These are phyloP conservation scores for Ptilorrhoa leucosticta DNA, from an alignment of 2,113 vertebrate species.

Conservation along the genomic window DNA sequence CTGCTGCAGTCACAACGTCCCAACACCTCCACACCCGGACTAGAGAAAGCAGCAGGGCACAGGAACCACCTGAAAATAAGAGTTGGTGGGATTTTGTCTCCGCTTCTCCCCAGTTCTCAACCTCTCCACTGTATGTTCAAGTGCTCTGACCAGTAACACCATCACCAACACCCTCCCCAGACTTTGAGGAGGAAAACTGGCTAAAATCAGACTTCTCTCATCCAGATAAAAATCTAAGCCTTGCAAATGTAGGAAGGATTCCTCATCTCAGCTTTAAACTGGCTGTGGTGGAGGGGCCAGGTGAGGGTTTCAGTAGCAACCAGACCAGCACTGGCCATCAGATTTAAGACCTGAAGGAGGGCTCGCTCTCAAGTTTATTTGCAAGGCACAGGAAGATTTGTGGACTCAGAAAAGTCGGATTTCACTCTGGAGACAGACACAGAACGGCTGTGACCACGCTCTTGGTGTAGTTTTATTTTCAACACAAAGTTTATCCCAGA, in stretches of 20 bases:
- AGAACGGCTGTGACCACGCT: neutral
- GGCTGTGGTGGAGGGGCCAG: neutral
- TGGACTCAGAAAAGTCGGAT: neutral
- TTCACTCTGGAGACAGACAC: neutral
- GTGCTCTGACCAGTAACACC: neutral
- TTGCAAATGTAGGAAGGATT: neutral
- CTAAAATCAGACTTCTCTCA: neutral
- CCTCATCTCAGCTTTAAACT: neutral
- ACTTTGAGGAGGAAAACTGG: neutral
- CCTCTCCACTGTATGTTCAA: neutral
- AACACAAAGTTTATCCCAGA: neutral
- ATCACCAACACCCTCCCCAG: neutral
- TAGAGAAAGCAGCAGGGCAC: neutral
- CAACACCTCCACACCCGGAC: neutral
- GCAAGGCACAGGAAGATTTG: neutral
- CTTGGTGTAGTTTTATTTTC: neutral
- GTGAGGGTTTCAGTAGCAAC: neutral
- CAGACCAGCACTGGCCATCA: neutral
- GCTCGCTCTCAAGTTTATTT: neutral
- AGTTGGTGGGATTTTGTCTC: neutral
- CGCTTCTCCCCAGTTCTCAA: neutral
- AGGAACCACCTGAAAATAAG: neutral
- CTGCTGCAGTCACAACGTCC: neutral
- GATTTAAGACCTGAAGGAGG: neutral
- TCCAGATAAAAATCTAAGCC: neutral